Evolutionary conservation across 1,140 invertebrate species (phyloP).

Genomic region (Nomia melanderi): DNA sequence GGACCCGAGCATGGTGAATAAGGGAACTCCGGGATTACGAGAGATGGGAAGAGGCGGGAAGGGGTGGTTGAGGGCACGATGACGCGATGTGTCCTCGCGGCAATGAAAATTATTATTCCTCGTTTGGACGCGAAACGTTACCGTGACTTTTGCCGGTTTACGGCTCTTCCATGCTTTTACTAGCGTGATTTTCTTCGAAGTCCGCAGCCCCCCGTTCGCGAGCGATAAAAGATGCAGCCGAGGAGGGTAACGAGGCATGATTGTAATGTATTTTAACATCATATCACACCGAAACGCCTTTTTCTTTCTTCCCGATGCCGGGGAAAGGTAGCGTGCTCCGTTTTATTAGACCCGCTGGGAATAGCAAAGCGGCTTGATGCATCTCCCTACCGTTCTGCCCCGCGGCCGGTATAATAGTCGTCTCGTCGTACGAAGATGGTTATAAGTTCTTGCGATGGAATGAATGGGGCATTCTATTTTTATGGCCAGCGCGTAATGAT

Average conservation of each 20-base stretch:
- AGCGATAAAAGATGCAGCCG: background rate
- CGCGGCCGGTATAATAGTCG: background rate
- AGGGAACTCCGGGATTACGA: constrained; percentile 55
- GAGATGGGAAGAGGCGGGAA: constrained; percentile 42
- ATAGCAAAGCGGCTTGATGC: background rate
- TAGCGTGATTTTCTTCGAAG: background rate
- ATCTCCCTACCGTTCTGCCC: background rate
- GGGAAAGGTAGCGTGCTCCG: background rate
- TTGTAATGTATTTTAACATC: background rate
- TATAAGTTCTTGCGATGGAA: background rate
- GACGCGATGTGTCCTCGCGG: constrained; percentile 58
- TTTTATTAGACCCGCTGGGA: background rate
- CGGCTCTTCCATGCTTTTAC: background rate
- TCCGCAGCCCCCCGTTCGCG: background rate
- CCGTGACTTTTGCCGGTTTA: constrained; percentile 1
- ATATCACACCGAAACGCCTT: background rate
- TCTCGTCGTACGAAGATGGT: background rate
- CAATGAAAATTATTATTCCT: constrained; percentile 75
- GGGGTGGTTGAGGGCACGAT: background rate
- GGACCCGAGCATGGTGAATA: background rate
- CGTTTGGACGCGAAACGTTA: constrained; percentile 61
- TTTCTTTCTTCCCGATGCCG: background rate
- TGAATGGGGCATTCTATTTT: background rate
- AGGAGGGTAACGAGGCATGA: background rate
- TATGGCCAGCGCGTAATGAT: background rate